Percentiles rank a stretch among this genome's conserved stretches.
Evolutionary conservation across 2,797 vertebrate genomes (phyloP).

Genomic region (Telmatherina bonti): DNA sequence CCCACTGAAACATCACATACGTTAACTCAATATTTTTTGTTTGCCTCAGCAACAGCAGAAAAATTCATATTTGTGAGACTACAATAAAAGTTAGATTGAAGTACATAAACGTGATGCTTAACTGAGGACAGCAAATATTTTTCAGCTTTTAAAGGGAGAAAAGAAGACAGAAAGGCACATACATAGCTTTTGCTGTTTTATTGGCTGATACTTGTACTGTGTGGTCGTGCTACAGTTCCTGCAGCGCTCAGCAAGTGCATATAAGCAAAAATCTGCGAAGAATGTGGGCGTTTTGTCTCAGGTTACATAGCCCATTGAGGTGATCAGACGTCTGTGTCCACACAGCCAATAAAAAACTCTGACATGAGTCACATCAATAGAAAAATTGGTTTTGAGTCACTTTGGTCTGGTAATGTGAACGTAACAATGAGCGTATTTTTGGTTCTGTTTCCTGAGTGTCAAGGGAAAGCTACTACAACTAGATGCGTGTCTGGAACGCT

Average conservation of each 20-base stretch:
- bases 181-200: background rate
- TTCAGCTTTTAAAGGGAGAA: background rate
- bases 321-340: background rate
- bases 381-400: background rate
- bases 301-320: background rate
- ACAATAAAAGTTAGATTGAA: background rate
- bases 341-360: background rate
- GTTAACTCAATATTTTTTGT: background rate
- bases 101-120: background rate
- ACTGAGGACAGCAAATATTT: no score
- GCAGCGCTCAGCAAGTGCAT: background rate
- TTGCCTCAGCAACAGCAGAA: background rate
- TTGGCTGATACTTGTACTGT: no score
- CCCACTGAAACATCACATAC: background rate
- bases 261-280: background rate
- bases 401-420: background rate
- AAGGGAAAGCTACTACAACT: background rate
- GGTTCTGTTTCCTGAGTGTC: background rate
- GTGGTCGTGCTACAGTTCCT: background rate
- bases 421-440: background rate
- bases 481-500: background rate
- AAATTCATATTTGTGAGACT: background rate
- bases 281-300: background rate
- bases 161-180: background rate
- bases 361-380: background rate